Conservation (phyloP, 2,888 invertebrate genomes). For the Anodontia alba region DNA sequence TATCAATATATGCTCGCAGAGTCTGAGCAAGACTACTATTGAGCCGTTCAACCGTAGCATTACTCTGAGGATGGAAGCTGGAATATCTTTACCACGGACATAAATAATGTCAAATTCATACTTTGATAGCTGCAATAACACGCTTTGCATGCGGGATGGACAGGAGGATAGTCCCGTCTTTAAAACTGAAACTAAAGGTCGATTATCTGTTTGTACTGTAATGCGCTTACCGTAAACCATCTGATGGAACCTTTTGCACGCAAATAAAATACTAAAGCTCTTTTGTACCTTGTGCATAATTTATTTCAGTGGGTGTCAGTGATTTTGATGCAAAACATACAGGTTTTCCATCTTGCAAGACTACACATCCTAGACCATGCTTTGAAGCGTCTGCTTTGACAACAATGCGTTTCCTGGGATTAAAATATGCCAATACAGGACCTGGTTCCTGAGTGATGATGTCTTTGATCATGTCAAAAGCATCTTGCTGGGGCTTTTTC, state of each 20-base stretch:
- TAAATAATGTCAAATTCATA: too few species aligned
- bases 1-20: conserved; percentile 45
- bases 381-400: conserved; percentile 36
- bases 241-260: too few species aligned
- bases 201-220: too few species aligned
- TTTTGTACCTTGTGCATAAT: conserved; percentile 46
- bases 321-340: conserved; percentile 42
- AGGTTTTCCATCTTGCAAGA: conserved; percentile 34
- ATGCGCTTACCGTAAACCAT: too few species aligned
- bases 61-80: conserved; percentile 59
- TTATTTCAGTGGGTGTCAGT: conserved; percentile 39
- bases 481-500: too few species aligned
- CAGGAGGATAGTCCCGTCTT: too few species aligned
- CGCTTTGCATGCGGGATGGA: too few species aligned
- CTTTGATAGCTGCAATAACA: too few species aligned
- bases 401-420: conserved; percentile 26
- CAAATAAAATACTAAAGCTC: conserved; percentile 29
- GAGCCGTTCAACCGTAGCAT: conserved; percentile 53
- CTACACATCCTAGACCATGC: conserved; percentile 26
- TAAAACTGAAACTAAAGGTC: too few species aligned
- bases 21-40: conserved; percentile 55
- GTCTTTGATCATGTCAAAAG: too few species aligned
- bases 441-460: too few species aligned
- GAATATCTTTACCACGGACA: too few species aligned
- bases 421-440: conserved; percentile 31